These are phyloP conservation scores for Hydroisotoma schaefferi DNA, from an alignment of 2,888 invertebrate genomes.

Conservation along the genomic window DNA sequence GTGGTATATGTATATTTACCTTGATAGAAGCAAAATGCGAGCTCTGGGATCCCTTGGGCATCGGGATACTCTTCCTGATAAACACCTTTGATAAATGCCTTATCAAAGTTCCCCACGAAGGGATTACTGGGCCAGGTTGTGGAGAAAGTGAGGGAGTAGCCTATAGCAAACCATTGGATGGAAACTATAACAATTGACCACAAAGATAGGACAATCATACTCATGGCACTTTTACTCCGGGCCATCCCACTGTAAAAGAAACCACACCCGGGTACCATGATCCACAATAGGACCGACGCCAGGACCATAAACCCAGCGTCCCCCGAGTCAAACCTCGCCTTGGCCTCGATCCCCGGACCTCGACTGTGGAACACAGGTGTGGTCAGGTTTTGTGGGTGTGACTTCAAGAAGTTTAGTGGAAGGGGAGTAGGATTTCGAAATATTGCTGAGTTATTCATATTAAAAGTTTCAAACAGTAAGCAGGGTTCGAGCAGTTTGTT, in stretches of 20 bases:
- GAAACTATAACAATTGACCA: conserved; percentile 12
- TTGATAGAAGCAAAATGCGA: conserved; percentile 12
- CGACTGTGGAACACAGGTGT: no score
- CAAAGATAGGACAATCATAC: conserved; percentile 8
- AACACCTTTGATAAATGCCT: conserved; percentile 9
- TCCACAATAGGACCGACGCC: conserved; percentile 8
- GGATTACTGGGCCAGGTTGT: background rate
- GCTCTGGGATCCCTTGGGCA: background rate
- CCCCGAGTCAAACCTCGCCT: no score
- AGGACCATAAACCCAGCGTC: background rate
- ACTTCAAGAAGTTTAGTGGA: no score
- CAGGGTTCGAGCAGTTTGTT: no score
- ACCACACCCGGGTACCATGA: conserved; percentile 17
- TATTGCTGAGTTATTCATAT: no score
- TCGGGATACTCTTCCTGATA: background rate
- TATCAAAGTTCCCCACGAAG: conserved; percentile 7
- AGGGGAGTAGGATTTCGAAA: no score
- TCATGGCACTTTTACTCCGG: conserved; percentile 10
- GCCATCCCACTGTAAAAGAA: conserved; percentile 18
- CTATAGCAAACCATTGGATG: conserved; percentile 19
- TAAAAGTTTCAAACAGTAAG: no score
- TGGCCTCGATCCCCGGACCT: no score
- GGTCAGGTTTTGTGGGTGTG: no score
- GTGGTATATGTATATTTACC: no score
- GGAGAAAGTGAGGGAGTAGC: conserved; percentile 19